Evolutionary conservation across 1,140 invertebrate genomes (phyloP), one percentile per base, ranked within the genome.

Genomic region (Planococcus citri): DNA sequence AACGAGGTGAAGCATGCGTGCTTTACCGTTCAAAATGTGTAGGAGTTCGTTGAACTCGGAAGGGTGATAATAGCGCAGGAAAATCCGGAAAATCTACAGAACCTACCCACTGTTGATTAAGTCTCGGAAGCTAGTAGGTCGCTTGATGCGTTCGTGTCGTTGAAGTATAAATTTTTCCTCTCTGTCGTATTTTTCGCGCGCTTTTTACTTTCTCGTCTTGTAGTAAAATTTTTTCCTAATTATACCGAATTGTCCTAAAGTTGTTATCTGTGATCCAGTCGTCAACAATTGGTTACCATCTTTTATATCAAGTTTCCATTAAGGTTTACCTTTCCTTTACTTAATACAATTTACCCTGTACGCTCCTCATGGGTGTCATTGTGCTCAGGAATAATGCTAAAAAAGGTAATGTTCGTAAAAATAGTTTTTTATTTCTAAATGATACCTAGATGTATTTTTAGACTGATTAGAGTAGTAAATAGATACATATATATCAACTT

Each of bases 61-160:
- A 58, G 9, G 22, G 25, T 60, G 60, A 25, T 64, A 25, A 64
- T 64, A 27, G 17, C 25, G 60, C 22, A 20, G 60, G 60, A 64
- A 64, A 64, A 25, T 64, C 25, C 20, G 17, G 60, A 25, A 64
- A 64, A 64, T 64, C 22, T 25, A 64, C 6, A 24, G 25, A 24
- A 27, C 25, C 60, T 24, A 64, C 60, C 60, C 60, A 25, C 60
- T 64, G 60, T 64, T 64, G 60, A 64, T 64, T 64, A 64, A 64
- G 60, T 64, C 41, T 51, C 41, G 41, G 41, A 51, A 51, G 41
- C 41, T 51, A 51, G 41, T 51, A 51, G 25, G 60, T 64, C 22
- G 60, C n/a, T 51, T 20, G 41, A 9, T 51, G n/a, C n/a, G n/a
- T n/a, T n/a, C n/a, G 10, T 51, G 41, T 51, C 3, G 10, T 51